Evolutionary conservation across 2,888 invertebrate genomes (phyloP), one percentile per base, ranked within the genome.

Genomic region (Stenodema calcarata): DNA sequence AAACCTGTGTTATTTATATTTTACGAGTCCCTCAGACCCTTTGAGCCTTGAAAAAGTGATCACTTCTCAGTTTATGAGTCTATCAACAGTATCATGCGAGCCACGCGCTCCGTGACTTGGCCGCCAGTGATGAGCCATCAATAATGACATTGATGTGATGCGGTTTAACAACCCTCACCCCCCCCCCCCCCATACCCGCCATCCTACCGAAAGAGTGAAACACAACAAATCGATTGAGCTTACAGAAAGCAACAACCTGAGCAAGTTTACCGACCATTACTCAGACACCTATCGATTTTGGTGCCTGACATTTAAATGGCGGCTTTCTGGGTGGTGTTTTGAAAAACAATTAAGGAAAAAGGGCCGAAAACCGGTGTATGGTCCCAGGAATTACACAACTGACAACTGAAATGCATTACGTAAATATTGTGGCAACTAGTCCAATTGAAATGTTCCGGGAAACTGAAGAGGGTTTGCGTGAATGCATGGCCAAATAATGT

Each of bases 41-140:
- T 41, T 73, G 41, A 73, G 35, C 73, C 73, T 73, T 73, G 73
- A 73, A 73, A 73, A 73, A 73, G 30, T 73, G 73, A 73, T 73
- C 35, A 41, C 30, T n/a, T n/a, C n/a, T n/a, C 73, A 41, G 73
- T 73, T 41, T 41, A 73, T 73, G 62, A 23, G 62, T 18, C 41
- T 73, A 73, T 44, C 35, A 78, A 41, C 44, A 78, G 44, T 27
- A 78, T 44, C 78, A 78, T 44, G 78, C 78, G 44, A 78, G 16
- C 78, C 9, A 9, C n/a, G 41, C 35, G 16, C 30, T 75, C 30
- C 75, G 78, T 78, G 78, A 78, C 44, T 44, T n/a, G 70, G 4
- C 78, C 44, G 44, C 23, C 41, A 4, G n/a, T 30, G 78, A 78
- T 44, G 78, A 18, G 27, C 78, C 44, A 78, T 78, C 78, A 78